phyloP scores from a whole-genome alignment of 2,113 vertebrate species.

The Prochilodus magdalenae region DNA sequence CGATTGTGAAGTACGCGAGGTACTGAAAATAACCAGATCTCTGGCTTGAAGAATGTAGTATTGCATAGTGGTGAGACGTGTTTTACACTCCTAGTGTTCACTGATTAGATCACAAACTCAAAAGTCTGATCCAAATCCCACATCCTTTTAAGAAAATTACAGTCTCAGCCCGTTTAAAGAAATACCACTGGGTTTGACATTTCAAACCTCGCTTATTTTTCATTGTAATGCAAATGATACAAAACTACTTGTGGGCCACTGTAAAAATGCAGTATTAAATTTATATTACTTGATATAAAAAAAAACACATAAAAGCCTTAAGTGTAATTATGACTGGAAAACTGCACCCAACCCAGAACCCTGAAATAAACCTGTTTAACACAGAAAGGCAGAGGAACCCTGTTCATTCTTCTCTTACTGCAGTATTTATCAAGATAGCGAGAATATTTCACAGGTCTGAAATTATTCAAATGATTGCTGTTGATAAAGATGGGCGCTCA shows the following conservation, averaged over 20 bases:
- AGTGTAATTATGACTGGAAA: neutral
- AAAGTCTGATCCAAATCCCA: too few relatives aligned
- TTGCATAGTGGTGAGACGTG: too few relatives aligned
- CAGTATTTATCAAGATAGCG: neutral
- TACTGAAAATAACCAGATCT: too few relatives aligned
- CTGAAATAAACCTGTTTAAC: neutral
- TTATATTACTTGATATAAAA: neutral
- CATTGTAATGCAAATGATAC: too few relatives aligned
- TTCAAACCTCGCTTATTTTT: too few relatives aligned
- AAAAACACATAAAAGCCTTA: neutral
- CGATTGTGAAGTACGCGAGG: too few relatives aligned
- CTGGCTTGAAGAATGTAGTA: too few relatives aligned
- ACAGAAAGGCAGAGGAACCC: neutral
- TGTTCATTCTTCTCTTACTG: neutral
- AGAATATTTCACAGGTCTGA: neutral
- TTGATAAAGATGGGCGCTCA: neutral
- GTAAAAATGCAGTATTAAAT: neutral
- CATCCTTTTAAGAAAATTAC: too few relatives aligned
- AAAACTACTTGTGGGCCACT: neutral
- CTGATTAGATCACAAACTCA: too few relatives aligned
- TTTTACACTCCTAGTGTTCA: too few relatives aligned
- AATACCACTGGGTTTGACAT: too few relatives aligned
- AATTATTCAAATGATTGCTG: neutral
- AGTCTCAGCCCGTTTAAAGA: too few relatives aligned
- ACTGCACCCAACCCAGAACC: neutral